Evolutionary conservation across 2,797 vertebrate species (phyloP), one percentile per base, ranked within the genome.

Genomic region (Sebastolobus alascanus): DNA sequence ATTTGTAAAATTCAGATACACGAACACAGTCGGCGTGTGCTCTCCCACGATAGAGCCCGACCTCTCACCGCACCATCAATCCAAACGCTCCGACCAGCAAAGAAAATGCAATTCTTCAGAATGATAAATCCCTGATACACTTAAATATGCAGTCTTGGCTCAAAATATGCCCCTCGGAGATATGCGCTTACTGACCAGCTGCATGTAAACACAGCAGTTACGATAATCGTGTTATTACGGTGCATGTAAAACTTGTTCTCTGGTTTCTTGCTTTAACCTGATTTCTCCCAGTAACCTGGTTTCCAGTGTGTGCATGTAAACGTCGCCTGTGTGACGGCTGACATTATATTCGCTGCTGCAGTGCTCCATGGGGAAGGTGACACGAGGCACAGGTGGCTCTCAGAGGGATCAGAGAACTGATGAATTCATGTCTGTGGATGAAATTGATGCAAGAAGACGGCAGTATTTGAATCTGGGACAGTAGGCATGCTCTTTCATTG

Each of bases 361-460:
- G 58, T 43, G 58, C 66, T 87, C 56, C 60, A 33, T 18, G 56
- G 38, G 70, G 82, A 85, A 61, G 60, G 68, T 83, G 86, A 81
- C 68, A 71, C 27, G 63, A 82, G 68, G 37, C 79, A 67, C 78
- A 80, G 77, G 89, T 87, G 84, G 73, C 70, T 88, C 88, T 87
- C 50, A 69, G 74, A 38, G 35, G 54, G 64, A 84, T 82, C 84
- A 69, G 63, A 56, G 64, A 67, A 69, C 70, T 64, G 59, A 76
- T 86, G 37, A 78, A 80, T 86, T 83, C 58, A 77, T 74, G 68
- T 85, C 65, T 73, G 27, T 38, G 31, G 40, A 75, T 55, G n/a
- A 87, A 81, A 77, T 54, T 43, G 58, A 78, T 75, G 71, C 18
- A 43, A 12, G 27, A 58, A 58, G 70, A 58, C 60, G 70, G 38